A percentile compares a stretch with the other conserved stretches of the same genome.
Evolutionary conservation across 1,140 invertebrate species (phyloP).

Genomic region (Leptinotarsa lineolata): DNA sequence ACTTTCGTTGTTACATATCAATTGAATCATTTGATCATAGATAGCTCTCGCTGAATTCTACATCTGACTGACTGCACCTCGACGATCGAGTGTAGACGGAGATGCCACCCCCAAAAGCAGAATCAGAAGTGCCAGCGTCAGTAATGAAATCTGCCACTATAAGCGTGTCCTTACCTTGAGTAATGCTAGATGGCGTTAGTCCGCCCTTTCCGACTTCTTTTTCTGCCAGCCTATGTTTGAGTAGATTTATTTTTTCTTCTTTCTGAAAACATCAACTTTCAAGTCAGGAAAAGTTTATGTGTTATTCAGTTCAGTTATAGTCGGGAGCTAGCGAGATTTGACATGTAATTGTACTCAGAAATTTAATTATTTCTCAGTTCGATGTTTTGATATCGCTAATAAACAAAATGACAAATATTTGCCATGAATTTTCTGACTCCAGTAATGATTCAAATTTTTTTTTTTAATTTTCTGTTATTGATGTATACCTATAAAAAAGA

Average conservation of each 20-base stretch:
- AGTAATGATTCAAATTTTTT: too few species aligned
- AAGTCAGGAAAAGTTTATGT: not conserved
- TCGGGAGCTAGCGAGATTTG: too few species aligned
- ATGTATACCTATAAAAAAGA: too few species aligned
- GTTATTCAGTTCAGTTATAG: not conserved
- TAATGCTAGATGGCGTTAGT: slow-evolving; percentile 50
- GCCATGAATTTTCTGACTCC: too few species aligned
- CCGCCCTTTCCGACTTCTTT: slow-evolving; percentile 61
- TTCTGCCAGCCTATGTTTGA: slow-evolving; percentile 79
- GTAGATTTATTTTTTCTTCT: slow-evolving; percentile 82
- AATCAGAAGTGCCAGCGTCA: slow-evolving; percentile 76
- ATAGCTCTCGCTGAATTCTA: slow-evolving; percentile 87
- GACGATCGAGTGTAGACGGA: slow-evolving; percentile 77
- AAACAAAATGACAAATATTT: too few species aligned
- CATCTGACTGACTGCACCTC: slow-evolving; percentile 77
- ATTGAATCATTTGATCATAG: slow-evolving; percentile 61
- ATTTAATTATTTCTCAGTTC: too few species aligned
- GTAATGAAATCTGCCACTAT: slow-evolving; percentile 75
- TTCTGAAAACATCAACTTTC: slow-evolving; percentile 64
- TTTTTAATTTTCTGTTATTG: too few species aligned
- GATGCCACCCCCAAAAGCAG: slow-evolving; percentile 71
- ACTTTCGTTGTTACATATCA: too few species aligned
- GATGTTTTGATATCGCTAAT: too few species aligned
- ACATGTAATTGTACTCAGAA: too few species aligned
- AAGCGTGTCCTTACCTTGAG: slow-evolving; percentile 60